Evolutionary conservation across 2,113 vertebrate species (phyloP), one percentile per base, ranked within the genome.

Genomic region (Pyrgilauda ruficollis): DNA sequence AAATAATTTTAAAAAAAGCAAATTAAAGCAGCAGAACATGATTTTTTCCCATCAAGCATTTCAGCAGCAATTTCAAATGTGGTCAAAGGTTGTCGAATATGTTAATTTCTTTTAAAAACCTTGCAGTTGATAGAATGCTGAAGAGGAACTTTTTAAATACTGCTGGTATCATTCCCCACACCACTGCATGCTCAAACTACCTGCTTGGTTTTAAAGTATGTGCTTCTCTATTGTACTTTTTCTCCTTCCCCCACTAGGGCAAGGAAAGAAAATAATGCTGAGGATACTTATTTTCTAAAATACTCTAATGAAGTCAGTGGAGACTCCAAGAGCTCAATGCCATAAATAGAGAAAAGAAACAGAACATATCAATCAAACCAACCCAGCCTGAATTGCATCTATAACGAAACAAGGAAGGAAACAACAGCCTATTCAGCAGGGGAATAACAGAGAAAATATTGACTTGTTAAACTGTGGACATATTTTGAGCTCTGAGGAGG

Each of bases 351-450:
- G 76, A 94, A 90, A 87, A 80, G 64, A 90, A 96, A 84, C 80
- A 81, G 95, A 95, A 95, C 52, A n/a, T 89, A 96, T 89, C 94
- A 97, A 94, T 96, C 95, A 96, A 93, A 86, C 39, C 58, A 89
- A 63, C 73, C 27, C 76, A 84, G 89, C 78, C 5, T 79, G 67
- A 91, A 73, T 67, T 86, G 72, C 85, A 90, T 90, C 63, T 77
- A 8, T 59, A 93, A 93, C 46, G 77, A 93, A 93, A 86, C 33
- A 63, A 93, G 72, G 87, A 47, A 79, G 26, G 70, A 74, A 96
- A 70, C 87, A 92, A 89, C 79, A 53, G 47, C 18, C 44, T 16
- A 39, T 59, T 93, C 84, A 77, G 58, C 67, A 46, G 56, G 90
- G 76, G 76, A 96, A 68, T 46, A 86, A 64, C 56, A 61, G 47